These are phyloP conservation scores for Solen grandis DNA, from an alignment of 1,140 invertebrate genomes.

Conservation along the genomic window DNA sequence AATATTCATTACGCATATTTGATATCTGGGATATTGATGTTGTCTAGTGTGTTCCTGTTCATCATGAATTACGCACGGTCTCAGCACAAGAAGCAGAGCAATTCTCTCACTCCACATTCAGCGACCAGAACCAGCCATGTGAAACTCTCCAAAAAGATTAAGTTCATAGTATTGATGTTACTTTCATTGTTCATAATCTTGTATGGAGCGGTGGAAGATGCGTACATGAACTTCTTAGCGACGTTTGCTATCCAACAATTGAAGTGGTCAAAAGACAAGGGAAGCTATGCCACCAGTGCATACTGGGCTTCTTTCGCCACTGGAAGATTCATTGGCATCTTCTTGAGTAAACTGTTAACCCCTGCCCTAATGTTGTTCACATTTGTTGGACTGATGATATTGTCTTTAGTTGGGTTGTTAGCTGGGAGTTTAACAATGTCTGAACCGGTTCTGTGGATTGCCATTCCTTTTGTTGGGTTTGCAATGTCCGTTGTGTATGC, in stretches of 20 bases:
- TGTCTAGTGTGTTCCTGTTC: conserved; percentile 15
- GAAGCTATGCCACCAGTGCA: conserved; percentile 54
- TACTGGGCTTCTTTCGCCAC: conserved; percentile 60
- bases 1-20: conserved; percentile 40
- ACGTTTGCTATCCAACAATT: conserved; percentile 62
- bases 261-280: conserved; percentile 56
- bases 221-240: conserved; percentile 57
- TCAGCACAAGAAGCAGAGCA: neutral
- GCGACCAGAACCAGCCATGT: conserved; percentile 1
- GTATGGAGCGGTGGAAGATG: conserved; percentile 66
- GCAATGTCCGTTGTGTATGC: conserved; percentile 64
- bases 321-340: conserved; percentile 58
- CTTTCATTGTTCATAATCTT: conserved; percentile 29
- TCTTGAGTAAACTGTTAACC: conserved; percentile 48
- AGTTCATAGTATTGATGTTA: conserved; percentile 13
- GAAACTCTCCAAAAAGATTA: conserved; percentile 10
- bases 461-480: conserved; percentile 39
- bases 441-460: conserved; percentile 6
- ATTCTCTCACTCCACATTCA: conserved; percentile 1
- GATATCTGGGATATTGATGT: conserved; percentile 3
- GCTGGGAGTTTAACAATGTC: conserved; percentile 5
- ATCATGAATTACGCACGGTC: conserved; percentile 13
- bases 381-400: conserved; percentile 35
- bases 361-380: conserved; percentile 49
- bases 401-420: conserved; percentile 36